phyloP scores from a whole-genome alignment of 2,888 invertebrate genomes.

The Epirrita christyi region DNA sequence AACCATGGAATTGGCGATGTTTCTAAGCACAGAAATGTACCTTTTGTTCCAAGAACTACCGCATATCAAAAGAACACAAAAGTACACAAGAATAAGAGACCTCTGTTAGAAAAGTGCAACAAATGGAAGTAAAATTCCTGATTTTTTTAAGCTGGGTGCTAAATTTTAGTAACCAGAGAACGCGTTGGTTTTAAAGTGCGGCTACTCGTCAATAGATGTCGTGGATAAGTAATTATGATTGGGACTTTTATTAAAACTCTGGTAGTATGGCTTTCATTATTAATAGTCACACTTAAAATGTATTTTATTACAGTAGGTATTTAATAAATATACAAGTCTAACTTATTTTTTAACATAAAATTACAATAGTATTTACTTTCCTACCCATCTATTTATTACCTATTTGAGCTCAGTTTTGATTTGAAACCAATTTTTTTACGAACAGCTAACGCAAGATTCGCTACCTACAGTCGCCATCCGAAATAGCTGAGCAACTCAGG shows the following conservation, averaged over 20 bases:
- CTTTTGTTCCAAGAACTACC: not conserved
- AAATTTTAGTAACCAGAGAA: not conserved
- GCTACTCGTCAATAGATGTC: slow-evolving; percentile 45
- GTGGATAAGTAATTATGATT: slow-evolving; percentile 23
- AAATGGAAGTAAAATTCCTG: too few relatives aligned
- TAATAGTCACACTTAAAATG: slow-evolving; percentile 36
- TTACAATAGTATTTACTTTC: not conserved
- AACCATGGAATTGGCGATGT: slow-evolving; percentile 37
- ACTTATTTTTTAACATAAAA: slow-evolving; percentile 20
- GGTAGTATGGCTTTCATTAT: slow-evolving; percentile 33
- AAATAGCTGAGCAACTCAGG: too few relatives aligned
- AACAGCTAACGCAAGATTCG: too few relatives aligned
- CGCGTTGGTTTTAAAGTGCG: slow-evolving; percentile 23
- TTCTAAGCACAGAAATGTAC: slow-evolving; percentile 16
- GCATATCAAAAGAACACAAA: too few relatives aligned
- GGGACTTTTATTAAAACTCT: slow-evolving; percentile 38
- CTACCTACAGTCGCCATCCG: too few relatives aligned
- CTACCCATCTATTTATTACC: slow-evolving; percentile 1
- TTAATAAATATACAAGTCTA: slow-evolving; percentile 62
- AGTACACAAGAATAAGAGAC: too few relatives aligned
- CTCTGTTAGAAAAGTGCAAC: not conserved
- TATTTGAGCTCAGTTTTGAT: too few relatives aligned
- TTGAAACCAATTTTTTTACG: too few relatives aligned
- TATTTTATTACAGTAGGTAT: slow-evolving; percentile 38
- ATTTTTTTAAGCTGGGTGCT: too few relatives aligned